Percentiles rank a stretch among this genome's conserved stretches.
Evolutionary conservation across 2,888 invertebrate species (phyloP).

Genomic region (Exocentrus adspersus): DNA sequence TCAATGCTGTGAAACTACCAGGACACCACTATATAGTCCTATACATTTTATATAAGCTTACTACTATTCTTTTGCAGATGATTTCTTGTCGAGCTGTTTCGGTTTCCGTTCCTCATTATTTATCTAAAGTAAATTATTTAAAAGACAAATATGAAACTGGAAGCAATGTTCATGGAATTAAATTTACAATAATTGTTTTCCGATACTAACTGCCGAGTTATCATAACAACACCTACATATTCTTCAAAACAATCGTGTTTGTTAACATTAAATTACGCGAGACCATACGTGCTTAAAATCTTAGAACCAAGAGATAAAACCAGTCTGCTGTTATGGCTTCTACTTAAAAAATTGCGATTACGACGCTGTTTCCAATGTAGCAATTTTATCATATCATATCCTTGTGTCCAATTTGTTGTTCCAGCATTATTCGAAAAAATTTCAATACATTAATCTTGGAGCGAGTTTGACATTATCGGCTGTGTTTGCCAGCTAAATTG

Average conservation of each 20-base stretch:
- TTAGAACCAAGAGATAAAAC: slow-evolving; percentile 18
- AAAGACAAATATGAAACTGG: no score
- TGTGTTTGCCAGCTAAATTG: slow-evolving; percentile 12
- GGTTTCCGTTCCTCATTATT: no score
- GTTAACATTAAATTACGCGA: slow-evolving; percentile 9
- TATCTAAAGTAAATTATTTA: no score
- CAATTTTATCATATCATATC: slow-evolving; percentile 26
- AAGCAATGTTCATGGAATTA: no score
- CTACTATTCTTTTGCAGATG: no score
- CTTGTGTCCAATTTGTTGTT: slow-evolving; percentile 26
- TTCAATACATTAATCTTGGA: slow-evolving; percentile 2
- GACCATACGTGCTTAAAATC: slow-evolving; percentile 15
- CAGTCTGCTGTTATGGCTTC: slow-evolving; percentile 25
- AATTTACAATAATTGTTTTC: no score
- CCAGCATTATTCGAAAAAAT: slow-evolving; percentile 14
- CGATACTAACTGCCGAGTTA: no score
- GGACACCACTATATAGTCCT: no score
- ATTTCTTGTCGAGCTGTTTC: no score
- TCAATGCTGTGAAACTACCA: no score
- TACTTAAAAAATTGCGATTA: slow-evolving; percentile 22
- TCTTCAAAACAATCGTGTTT: not conserved
- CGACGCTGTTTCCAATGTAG: slow-evolving; percentile 12
- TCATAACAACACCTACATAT: no score
- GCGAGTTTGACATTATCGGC: not conserved
- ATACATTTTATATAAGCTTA: no score